Evolutionary conservation across 2,113 vertebrate species (phyloP).

Genomic region (Poeciliopsis occidentalis): DNA sequence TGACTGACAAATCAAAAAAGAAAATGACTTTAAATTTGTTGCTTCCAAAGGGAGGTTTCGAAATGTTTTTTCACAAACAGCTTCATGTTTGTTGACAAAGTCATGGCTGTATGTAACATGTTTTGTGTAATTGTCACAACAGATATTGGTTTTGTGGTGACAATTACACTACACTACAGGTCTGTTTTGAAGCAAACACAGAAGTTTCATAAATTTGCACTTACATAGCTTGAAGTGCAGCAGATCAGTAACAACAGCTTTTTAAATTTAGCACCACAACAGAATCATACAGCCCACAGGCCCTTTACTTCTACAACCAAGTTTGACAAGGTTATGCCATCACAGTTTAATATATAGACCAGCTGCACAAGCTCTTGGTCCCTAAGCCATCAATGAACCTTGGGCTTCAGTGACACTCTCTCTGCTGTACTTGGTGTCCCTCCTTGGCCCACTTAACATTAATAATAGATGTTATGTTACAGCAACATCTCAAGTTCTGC

Average conservation of each 20-base stretch:
- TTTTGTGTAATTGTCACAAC: background rate
- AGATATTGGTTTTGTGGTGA: background rate
- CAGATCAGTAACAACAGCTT: background rate
- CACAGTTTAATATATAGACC: background rate
- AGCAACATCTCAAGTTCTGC: background rate
- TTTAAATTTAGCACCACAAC: background rate
- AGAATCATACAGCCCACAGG: background rate
- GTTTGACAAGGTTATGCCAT: constrained; percentile 2
- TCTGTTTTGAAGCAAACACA: background rate
- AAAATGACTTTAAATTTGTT: too few relatives aligned
- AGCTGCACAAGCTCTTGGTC: background rate
- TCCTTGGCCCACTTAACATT: background rate
- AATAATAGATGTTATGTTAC: background rate
- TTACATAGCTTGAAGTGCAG: background rate
- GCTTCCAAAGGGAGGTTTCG: too few relatives aligned
- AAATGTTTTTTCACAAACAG: background rate
- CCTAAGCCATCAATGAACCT: background rate
- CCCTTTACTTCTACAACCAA: background rate
- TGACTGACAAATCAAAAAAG: too few relatives aligned
- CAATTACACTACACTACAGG: background rate
- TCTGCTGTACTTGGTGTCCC: background rate
- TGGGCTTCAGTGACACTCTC: background rate
- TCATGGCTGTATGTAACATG: background rate
- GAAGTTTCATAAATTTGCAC: background rate
- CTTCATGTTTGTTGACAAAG: background rate